Conservation (phyloP, 2,113 vertebrate species). For the Cairina moschata region DNA sequence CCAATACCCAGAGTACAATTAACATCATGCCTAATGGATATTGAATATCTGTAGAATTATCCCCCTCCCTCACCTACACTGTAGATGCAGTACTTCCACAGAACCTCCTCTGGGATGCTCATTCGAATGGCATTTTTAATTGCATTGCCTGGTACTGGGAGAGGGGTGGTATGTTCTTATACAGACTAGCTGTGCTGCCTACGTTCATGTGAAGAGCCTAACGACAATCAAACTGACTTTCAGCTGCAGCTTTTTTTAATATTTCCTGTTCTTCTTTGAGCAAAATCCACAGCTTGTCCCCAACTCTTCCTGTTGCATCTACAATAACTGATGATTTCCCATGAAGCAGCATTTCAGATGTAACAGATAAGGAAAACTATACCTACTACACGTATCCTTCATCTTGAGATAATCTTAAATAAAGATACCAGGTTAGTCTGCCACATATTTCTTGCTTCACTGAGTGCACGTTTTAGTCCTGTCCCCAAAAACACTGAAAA, state of each 20-base stretch:
- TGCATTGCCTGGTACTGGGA: conserved; percentile 25
- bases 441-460: neutral
- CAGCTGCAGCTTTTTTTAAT: neutral
- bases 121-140: conserved; percentile 44
- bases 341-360: neutral
- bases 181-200: neutral
- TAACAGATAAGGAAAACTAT: neutral
- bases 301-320: neutral
- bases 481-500: no score
- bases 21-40: conserved; percentile 63
- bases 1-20: conserved; percentile 57
- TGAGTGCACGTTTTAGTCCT: neutral
- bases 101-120: conserved; percentile 37
- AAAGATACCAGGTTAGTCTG: neutral
- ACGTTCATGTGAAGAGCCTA: neutral
- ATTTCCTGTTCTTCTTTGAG: neutral
- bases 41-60: conserved; percentile 12
- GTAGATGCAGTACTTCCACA: conserved; percentile 19
- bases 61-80: conserved; percentile 13
- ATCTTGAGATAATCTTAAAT: neutral
- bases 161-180: neutral
- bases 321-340: neutral
- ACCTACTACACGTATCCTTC: neutral
- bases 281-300: rapidly evolving
- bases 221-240: neutral